Conservation (phyloP, 2,888 invertebrate genomes). For the Hybos culiciformis region DNA sequence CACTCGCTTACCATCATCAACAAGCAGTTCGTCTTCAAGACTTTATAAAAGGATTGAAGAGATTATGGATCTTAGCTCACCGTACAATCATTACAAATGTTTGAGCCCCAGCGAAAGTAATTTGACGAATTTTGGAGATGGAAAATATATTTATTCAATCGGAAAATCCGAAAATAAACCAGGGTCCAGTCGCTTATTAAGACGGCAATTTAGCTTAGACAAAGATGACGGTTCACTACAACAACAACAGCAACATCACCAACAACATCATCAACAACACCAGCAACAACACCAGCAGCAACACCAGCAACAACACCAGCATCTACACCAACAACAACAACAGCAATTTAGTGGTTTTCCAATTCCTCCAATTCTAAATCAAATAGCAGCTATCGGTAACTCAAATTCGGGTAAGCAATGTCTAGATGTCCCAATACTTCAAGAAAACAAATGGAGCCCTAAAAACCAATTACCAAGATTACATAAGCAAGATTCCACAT, state of each 20-base stretch:
- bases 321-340: too few relatives aligned
- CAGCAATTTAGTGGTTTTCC: neutral
- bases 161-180: slow-evolving; percentile 31
- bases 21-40: slow-evolving; percentile 31
- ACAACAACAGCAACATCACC: slow-evolving; percentile 3
- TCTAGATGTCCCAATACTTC: slow-evolving; percentile 30
- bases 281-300: slow-evolving; percentile 20
- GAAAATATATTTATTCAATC: slow-evolving; percentile 27
- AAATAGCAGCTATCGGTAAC: neutral
- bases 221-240: slow-evolving; percentile 43
- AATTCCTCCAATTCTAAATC: too few relatives aligned
- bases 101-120: slow-evolving; percentile 48
- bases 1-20: slow-evolving; percentile 29
- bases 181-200: slow-evolving; percentile 39
- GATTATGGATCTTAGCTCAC: slow-evolving; percentile 50
- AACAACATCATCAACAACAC: slow-evolving; percentile 5
- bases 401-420: slow-evolving; percentile 14
- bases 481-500: slow-evolving; percentile 54
- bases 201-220: slow-evolving; percentile 56
- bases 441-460: slow-evolving; percentile 30
- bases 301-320: slow-evolving; percentile 15
- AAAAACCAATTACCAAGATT: slow-evolving; percentile 27
- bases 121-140: slow-evolving; percentile 31
- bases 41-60: slow-evolving; percentile 36
- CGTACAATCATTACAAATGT: slow-evolving; percentile 62